These are phyloP conservation scores for Melitaea cinxia DNA, from an alignment of 1,140 invertebrate species.

Conservation along the genomic window DNA sequence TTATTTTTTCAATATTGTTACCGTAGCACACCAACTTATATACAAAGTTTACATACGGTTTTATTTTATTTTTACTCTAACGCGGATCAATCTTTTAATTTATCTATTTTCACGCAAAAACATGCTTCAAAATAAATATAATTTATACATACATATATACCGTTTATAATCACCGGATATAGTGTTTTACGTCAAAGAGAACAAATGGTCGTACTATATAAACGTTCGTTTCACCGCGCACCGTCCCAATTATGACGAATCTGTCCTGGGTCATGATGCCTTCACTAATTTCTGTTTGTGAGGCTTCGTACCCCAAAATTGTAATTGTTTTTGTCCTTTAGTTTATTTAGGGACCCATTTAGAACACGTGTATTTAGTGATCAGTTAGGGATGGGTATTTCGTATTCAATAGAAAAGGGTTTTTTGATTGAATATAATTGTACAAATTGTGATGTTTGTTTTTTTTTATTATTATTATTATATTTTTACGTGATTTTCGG, in stretches of 20 bases:
- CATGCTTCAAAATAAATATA: too few species aligned
- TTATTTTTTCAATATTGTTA: too few species aligned
- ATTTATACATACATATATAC: too few species aligned
- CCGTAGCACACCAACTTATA: too few species aligned
- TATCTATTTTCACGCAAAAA: too few species aligned
- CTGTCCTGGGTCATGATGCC: constrained; percentile 15
- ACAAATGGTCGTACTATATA: neutral
- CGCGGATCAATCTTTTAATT: too few species aligned
- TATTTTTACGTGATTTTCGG: too few species aligned
- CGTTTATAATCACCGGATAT: too few species aligned
- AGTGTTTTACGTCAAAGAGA: neutral
- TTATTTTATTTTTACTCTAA: too few species aligned
- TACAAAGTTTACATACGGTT: too few species aligned
- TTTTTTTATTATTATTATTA: too few species aligned
- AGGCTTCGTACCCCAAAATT: constrained; percentile 21
- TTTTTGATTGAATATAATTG: neutral
- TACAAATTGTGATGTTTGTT: neutral
- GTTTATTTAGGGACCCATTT: constrained; percentile 41
- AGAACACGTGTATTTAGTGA: constrained; percentile 24
- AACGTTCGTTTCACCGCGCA: neutral
- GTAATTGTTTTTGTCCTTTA: constrained; percentile 41
- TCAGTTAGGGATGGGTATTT: constrained; percentile 20
- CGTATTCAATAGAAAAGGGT: constrained; percentile 1
- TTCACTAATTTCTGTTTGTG: constrained; percentile 31
- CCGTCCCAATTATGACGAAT: constrained; percentile 27